A percentile compares a stretch with the other conserved stretches of the same genome.
Evolutionary conservation across 2,888 invertebrate genomes (phyloP).

Genomic region (Nemapogon koenigi): DNA sequence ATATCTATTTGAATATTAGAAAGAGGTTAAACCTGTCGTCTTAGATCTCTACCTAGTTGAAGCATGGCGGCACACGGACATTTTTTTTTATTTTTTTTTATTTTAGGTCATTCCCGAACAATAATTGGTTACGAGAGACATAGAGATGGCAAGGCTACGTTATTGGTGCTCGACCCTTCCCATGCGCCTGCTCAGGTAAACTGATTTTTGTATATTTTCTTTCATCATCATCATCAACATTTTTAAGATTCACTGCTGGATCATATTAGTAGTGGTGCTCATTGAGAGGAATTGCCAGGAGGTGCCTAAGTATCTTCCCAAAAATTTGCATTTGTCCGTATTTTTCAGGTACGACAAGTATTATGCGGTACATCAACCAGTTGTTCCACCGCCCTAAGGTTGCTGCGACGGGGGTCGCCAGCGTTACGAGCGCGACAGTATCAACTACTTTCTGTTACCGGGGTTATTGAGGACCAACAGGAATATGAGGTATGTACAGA

Average conservation of each 20-base stretch:
- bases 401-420: conserved; percentile 70
- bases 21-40: no score
- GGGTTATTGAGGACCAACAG: conserved; percentile 71
- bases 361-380: conserved; percentile 26
- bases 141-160: conserved; percentile 58
- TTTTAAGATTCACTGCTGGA: neutral
- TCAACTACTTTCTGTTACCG: conserved; percentile 76
- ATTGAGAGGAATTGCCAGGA: neutral
- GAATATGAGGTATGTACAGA: conserved; percentile 71
- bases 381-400: conserved; percentile 17
- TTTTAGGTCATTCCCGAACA: conserved; percentile 83
- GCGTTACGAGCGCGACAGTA: conserved; percentile 86
- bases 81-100: conserved; percentile 13
- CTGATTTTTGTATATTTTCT: neutral
- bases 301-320: neutral
- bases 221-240: neutral
- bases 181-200: conserved; percentile 80
- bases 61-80: no score
- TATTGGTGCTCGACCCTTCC: conserved; percentile 86
- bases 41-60: no score
- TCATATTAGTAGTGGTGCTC: neutral
- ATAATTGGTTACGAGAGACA: conserved; percentile 85
- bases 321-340: no score
- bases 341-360: conserved; percentile 35
- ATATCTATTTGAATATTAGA: no score